Evolutionary conservation across 2,113 vertebrate species (phyloP).

Genomic region (Lampris megalopsis): DNA sequence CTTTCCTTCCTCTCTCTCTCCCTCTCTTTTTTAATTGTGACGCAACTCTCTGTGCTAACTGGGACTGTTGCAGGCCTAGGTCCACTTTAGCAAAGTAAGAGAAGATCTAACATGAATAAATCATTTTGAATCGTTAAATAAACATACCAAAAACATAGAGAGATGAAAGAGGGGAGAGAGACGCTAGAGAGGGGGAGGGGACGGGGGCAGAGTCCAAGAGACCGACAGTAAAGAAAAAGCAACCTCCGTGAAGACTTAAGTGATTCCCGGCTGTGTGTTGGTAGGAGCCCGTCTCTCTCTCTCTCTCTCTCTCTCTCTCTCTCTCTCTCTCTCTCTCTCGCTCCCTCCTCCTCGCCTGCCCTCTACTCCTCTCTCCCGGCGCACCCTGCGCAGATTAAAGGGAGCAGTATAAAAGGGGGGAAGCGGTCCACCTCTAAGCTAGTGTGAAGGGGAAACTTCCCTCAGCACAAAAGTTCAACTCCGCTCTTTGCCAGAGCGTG

Average conservation of each 20-base stretch:
- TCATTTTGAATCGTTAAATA: neutral
- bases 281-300: slow-evolving; percentile 32
- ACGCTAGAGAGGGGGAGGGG: slow-evolving; percentile 2
- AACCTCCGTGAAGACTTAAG: slow-evolving; percentile 55
- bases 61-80: neutral
- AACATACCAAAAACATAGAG: neutral
- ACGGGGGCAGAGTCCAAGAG: slow-evolving; percentile 2
- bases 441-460: slow-evolving; percentile 83
- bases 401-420: slow-evolving; percentile 48
- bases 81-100: neutral
- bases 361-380: slow-evolving; percentile 40
- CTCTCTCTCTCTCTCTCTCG: slow-evolving; percentile 28
- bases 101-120: neutral
- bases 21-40: too few species aligned
- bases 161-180: neutral
- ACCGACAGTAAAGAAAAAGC: slow-evolving; percentile 32
- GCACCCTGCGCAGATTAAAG: slow-evolving; percentile 69
- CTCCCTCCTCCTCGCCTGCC: slow-evolving; percentile 37
- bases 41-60: neutral
- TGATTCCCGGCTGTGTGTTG: slow-evolving; percentile 57
- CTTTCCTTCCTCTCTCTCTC: too few species aligned
- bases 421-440: slow-evolving; percentile 77
- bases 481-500: slow-evolving; percentile 58
- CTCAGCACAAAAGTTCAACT: slow-evolving; percentile 68
- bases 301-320: slow-evolving; percentile 31